Base-by-base conservation (phyloP, 2,113 vertebrate species). In the Polyodon spathula region DNA sequence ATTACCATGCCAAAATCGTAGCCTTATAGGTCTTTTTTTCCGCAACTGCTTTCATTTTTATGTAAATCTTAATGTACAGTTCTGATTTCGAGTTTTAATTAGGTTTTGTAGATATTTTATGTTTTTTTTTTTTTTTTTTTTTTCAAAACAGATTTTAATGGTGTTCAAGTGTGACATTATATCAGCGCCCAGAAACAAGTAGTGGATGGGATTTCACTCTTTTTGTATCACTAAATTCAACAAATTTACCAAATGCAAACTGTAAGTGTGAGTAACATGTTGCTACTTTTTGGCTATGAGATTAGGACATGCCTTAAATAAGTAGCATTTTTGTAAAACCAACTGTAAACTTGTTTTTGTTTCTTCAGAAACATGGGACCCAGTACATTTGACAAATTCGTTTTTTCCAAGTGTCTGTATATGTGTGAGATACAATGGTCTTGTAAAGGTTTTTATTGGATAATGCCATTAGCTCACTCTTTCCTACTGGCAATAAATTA, bases 401-500 rank as follows among this genome's bases (percentile, higher is more conserved):
- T 27, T 27, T 66, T 79, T 80, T 78, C 73, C 75, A 89, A 89
- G 87, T 90, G 92, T 92, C 90, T 89, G 84, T 89, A 87, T 91
- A 91, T 95, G 90, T 92, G 91, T 95, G 92, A 80, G 75, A 89
- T 87, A 88, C 89, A 87, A 91, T 81, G 84, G 90, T 94, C 93
- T 95, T 93, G 91, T 96, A 92, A 92, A 92, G 89, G 89, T 95
- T 97, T 97, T 96, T 97, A 93, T 92, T 92, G 86, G 93, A 90
- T 94, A 92, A 88, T 95, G 91, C 88, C 93, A 93, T 93, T 89
- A 93, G 92, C 89, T 84, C 90, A 88, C 84, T 90, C 92, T 97
- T 97, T 97, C 93, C 92, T 97, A 98, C 89, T 92, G 96, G 94
- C 91, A 98, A 98, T 98, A 98, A 98, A 98, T 97, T 97, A 98